Evolutionary conservation across 2,113 vertebrate genomes (phyloP).

Genomic region (Paradoxurus hermaphroditus): DNA sequence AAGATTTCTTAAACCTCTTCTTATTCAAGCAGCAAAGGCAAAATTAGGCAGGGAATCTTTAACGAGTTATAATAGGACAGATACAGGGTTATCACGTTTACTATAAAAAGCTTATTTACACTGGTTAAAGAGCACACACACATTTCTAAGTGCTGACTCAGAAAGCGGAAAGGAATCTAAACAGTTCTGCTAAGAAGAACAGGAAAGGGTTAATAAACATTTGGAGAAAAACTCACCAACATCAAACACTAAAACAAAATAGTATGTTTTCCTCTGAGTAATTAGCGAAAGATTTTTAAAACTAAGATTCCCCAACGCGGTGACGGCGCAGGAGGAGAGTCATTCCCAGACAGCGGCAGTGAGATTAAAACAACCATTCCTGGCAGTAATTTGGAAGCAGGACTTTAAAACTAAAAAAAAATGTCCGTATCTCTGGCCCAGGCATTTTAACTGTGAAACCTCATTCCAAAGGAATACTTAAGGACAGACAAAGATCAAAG

Average conservation of each 20-base stretch:
- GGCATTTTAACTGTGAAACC: not conserved
- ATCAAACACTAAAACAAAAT: slow-evolving; percentile 14
- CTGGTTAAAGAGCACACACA: not conserved
- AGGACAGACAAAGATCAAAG: not conserved
- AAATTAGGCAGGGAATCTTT: not conserved
- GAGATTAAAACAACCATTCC: not conserved
- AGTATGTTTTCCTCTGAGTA: not conserved
- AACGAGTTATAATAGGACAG: not conserved
- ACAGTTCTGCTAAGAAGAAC: not conserved
- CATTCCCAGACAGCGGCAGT: not conserved
- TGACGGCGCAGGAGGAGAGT: not conserved
- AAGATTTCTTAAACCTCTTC: slow-evolving; percentile 49
- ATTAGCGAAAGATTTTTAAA: slow-evolving; percentile 18
- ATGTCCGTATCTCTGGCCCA: not conserved
- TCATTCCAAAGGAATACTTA: slow-evolving; percentile 29
- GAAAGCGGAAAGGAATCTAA: not conserved
- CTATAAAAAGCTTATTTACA: slow-evolving; percentile 34
- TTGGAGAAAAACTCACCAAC: slow-evolving; percentile 15
- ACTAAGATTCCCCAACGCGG: not conserved
- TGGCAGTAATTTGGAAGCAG: not conserved
- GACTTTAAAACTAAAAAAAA: not conserved
- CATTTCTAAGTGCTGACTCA: not conserved
- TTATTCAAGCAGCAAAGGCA: slow-evolving; percentile 44
- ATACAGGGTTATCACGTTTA: slow-evolving; percentile 40
- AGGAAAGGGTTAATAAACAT: not conserved